phyloP scores from a whole-genome alignment of 92 coral and sea anemone genomes.

The Heliopora coerulea region DNA sequence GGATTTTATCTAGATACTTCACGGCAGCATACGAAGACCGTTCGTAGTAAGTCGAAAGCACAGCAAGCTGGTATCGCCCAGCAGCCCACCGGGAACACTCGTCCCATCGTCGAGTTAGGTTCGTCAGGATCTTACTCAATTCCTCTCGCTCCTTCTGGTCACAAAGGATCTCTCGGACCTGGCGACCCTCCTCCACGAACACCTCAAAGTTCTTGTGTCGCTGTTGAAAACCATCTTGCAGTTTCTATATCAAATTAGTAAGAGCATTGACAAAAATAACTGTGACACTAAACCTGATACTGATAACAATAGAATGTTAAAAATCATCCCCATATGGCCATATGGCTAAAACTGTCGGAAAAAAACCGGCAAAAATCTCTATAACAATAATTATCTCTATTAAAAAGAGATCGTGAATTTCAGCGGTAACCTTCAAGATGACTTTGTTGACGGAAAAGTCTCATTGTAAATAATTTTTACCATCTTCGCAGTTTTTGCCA shows the following conservation, averaged over 20 bases:
- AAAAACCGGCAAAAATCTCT: no score
- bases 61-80: conserved; percentile 90
- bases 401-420: no score
- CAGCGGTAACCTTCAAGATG: no score
- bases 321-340: no score
- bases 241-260: conserved; percentile 55
- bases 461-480: no score
- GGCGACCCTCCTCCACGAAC: conserved; percentile 89
- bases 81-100: conserved; percentile 99
- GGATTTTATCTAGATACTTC: conserved; percentile 85
- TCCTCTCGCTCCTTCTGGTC: conserved; percentile 76
- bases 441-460: no score
- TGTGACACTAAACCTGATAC: no score
- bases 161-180: conserved; percentile 74
- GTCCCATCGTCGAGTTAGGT: conserved; percentile 91
- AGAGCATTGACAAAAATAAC: no score
- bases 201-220: conserved; percentile 82
- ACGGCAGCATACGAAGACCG: conserved; percentile 85
- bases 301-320: no score
- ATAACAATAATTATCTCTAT: no score
- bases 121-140: conserved; percentile 75
- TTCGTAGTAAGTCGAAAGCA: conserved; percentile 85
- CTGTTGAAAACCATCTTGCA: conserved; percentile 73
- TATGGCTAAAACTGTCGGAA: no score
- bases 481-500: no score